Percentiles rank a stretch among this genome's conserved stretches.
phyloP scores from a whole-genome alignment of 2,797 vertebrate species.

The Coilia nasus region DNA sequence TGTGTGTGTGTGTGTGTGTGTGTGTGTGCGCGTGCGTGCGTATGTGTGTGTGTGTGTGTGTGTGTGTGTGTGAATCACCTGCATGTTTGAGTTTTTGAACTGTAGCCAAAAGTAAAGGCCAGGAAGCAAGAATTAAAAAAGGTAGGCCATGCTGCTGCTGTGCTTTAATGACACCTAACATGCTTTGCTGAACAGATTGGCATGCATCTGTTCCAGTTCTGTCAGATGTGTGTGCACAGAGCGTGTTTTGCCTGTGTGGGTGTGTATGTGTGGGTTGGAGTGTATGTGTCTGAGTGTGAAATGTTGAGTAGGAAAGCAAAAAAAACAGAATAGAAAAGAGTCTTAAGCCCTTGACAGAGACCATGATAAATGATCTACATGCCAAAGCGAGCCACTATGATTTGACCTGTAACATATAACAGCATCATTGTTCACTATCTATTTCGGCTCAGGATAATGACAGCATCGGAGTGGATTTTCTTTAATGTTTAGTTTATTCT shows the following conservation, averaged over 20 bases:
- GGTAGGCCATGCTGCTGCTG: neutral
- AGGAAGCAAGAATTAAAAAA: neutral
- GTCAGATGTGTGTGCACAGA: neutral
- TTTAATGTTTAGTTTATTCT: neutral
- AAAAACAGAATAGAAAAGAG: neutral
- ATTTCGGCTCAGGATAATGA: neutral
- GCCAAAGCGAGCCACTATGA: neutral
- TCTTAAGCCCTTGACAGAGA: neutral
- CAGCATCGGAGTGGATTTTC: neutral
- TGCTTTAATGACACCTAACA: neutral
- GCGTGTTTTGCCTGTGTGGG: neutral
- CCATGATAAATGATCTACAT: conserved; percentile 9
- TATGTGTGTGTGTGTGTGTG: neutral
- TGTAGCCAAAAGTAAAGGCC: neutral
- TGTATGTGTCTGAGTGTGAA: no score
- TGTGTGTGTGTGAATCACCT: neutral
- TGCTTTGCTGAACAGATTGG: neutral
- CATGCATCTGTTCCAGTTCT: neutral
- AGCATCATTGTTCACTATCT: neutral
- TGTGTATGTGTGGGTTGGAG: no score
- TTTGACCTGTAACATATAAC: neutral
- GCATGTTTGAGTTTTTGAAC: conserved; percentile 8
- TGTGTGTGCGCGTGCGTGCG: neutral
- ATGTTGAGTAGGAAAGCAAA: neutral
- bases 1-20: neutral